These are phyloP conservation scores for Microcebus tavaratra DNA, from an alignment of 2,113 vertebrate species.

Conservation along the genomic window DNA sequence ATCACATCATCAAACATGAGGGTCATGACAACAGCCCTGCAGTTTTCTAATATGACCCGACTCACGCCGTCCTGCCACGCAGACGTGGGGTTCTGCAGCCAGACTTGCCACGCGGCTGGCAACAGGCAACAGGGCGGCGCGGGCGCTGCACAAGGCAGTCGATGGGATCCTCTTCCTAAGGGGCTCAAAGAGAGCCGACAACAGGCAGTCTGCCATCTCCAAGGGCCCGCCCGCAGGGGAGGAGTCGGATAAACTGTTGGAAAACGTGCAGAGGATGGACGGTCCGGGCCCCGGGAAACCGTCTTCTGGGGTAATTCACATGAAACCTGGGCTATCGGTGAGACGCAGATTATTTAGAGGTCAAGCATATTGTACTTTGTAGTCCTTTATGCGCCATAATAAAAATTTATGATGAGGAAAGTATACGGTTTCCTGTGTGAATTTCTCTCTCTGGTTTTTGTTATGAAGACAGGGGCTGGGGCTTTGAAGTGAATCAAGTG, in stretches of 20 bases:
- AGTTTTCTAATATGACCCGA: rapidly evolving
- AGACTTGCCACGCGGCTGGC: rapidly evolving
- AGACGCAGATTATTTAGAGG: neutral
- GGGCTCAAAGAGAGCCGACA: neutral
- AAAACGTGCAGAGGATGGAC: rapidly evolving
- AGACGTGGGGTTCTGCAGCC: neutral
- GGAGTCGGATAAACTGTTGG: rapidly evolving
- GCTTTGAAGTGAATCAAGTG: slow-evolving; percentile 27
- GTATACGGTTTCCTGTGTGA: neutral
- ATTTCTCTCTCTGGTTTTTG: slow-evolving; percentile 39
- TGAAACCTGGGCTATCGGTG: neutral
- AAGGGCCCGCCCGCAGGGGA: rapidly evolving
- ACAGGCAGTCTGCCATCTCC: rapidly evolving
- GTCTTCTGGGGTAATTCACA: neutral
- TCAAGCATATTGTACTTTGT: neutral
- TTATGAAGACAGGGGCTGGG: neutral
- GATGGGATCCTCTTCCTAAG: neutral
- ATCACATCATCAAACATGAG: rapidly evolving
- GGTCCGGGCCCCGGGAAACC: neutral
- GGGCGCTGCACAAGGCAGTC: rapidly evolving
- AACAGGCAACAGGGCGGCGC: rapidly evolving
- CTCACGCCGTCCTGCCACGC: rapidly evolving
- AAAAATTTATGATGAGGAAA: neutral
- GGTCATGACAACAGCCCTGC: rapidly evolving
- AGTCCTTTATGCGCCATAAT: neutral